Conservation (phyloP, 2,113 vertebrate genomes). For the Leptodactylus fuscus region DNA sequence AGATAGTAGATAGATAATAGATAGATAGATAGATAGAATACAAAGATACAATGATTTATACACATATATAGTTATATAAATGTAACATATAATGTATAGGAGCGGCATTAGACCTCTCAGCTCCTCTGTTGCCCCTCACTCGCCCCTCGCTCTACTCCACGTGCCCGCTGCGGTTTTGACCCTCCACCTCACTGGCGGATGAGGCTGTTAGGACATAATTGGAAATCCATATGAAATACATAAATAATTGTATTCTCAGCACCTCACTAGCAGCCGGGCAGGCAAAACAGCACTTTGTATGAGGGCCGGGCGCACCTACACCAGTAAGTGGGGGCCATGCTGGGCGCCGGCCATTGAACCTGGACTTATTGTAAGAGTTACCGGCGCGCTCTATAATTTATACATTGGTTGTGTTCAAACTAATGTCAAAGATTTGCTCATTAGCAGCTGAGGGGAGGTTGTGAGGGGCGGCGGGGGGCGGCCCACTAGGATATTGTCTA, state of each 20-base stretch:
- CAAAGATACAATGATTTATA: too few relatives aligned
- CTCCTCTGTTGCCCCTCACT: background rate
- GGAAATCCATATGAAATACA: constrained; percentile 53
- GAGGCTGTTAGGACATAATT: constrained; percentile 44
- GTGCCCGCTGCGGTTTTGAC: background rate
- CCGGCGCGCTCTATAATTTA: background rate
- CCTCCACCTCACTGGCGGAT: constrained; percentile 19
- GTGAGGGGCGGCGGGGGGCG: background rate
- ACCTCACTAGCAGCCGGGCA: background rate
- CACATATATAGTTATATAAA: too few relatives aligned
- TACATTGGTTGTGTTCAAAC: background rate
- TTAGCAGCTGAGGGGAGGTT: background rate
- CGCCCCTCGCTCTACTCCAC: background rate
- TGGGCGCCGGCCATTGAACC: constrained; percentile 38
- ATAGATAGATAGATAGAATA: too few relatives aligned
- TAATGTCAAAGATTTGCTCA: constrained; percentile 25
- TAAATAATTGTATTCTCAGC: constrained; percentile 29
- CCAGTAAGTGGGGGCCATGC: background rate
- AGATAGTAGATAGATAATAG: too few relatives aligned
- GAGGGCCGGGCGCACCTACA: background rate
- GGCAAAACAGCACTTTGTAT: background rate
- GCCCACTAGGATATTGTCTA: too few relatives aligned
- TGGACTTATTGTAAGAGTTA: constrained; percentile 37
- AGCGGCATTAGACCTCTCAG: too few relatives aligned
- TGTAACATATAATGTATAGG: too few relatives aligned